Evolutionary conservation across 2,888 invertebrate genomes (phyloP).

Genomic region (Venusia cambrica): DNA sequence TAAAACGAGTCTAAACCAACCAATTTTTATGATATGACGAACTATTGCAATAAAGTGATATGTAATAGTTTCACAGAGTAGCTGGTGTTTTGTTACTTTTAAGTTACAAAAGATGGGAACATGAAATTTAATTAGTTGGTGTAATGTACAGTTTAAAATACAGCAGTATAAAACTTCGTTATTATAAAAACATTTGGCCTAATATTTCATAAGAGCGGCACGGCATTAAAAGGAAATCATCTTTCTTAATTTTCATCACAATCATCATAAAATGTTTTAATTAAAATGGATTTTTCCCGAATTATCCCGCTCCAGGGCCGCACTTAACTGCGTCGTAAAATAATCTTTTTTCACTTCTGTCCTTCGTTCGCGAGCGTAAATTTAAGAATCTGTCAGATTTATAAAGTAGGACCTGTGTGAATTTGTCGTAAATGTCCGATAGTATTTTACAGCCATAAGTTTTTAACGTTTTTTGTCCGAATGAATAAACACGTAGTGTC

Average conservation of each 20-base stretch:
- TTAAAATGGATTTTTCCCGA: conserved; percentile 66
- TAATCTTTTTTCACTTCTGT: conserved; percentile 48
- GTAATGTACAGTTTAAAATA: conserved; percentile 1
- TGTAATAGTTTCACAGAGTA: too few relatives aligned
- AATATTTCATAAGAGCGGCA: conserved; percentile 23
- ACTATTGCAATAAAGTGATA: too few relatives aligned
- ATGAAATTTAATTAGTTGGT: too few relatives aligned
- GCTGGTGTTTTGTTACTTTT: too few relatives aligned
- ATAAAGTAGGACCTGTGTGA: conserved; percentile 73
- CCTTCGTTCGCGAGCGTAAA: conserved; percentile 62
- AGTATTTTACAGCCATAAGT: conserved; percentile 66
- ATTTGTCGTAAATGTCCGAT: conserved; percentile 75
- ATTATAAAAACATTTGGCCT: conserved; percentile 19
- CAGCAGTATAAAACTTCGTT: conserved; percentile 2
- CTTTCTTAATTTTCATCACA: conserved; percentile 43
- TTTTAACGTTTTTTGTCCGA: conserved; percentile 57
- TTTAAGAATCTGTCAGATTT: conserved; percentile 73
- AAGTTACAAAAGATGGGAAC: too few relatives aligned
- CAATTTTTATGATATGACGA: too few relatives aligned
- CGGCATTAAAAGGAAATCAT: conserved; percentile 38
- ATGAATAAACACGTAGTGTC: conserved; percentile 54
- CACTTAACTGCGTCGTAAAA: conserved; percentile 58
- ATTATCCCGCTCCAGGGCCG: conserved; percentile 50
- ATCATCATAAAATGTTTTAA: conserved; percentile 55
- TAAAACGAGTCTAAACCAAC: too few relatives aligned